Conservation (phyloP, 2,888 invertebrate genomes). For the Platypus cylindrus region DNA sequence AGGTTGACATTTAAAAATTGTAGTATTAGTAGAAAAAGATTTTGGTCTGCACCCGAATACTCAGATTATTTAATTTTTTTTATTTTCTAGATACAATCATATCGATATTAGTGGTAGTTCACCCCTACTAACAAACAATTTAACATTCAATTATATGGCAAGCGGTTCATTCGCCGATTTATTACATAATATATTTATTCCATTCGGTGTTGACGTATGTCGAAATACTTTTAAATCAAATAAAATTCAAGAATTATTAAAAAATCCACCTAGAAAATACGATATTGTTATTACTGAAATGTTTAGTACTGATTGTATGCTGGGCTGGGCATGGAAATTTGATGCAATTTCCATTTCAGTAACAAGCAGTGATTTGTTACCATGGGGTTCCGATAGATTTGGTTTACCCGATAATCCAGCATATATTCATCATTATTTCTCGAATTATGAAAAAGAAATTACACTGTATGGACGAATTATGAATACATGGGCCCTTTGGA, state of each 20-base stretch:
- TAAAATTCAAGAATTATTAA: constrained; percentile 18
- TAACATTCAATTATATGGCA: constrained; percentile 14
- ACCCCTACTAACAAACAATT: constrained; percentile 17
- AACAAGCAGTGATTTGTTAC: constrained; percentile 43
- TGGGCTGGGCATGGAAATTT: constrained; percentile 45
- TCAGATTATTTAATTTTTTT: no score
- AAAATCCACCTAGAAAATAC: constrained; percentile 17
- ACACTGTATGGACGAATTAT: constrained; percentile 39
- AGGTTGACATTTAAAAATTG: no score
- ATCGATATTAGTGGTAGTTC: constrained; percentile 19
- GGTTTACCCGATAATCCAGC: constrained; percentile 47
- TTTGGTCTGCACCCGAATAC: no score
- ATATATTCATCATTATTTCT: constrained; percentile 43
- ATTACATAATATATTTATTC: constrained; percentile 2
- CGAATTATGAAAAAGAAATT: constrained; percentile 40
- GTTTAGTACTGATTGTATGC: constrained; percentile 47
- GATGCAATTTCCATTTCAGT: constrained; percentile 43
- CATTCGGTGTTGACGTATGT: constrained; percentile 20
- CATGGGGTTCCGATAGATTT: constrained; percentile 43
- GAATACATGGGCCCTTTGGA: constrained; percentile 28
- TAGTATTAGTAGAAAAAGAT: no score
- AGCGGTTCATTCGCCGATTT: constrained; percentile 1
- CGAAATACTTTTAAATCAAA: constrained; percentile 19
- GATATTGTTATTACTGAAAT: constrained; percentile 42
- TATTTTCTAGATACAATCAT: constrained; percentile 21